Base-by-base conservation (phyloP, 2,888 invertebrate genomes). In the Diaphora mendica region DNA sequence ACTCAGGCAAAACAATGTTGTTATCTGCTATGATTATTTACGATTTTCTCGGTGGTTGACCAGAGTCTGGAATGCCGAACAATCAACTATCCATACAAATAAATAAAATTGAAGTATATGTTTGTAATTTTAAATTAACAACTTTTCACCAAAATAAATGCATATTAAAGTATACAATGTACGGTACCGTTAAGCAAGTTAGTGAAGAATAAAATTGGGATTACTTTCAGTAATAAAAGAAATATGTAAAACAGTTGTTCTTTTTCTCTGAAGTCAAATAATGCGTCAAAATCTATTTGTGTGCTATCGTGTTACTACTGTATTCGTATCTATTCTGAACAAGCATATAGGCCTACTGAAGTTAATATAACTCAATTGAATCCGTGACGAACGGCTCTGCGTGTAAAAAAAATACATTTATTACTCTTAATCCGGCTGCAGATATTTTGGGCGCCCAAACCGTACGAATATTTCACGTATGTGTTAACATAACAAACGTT, bases 321-420 rank as follows among this genome's bases (percentile, higher is more conserved):
- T 15, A 39, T 55, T 55, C 9, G n/a, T 13, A 39, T n/a, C 9
- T 30, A 73, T 82, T 76, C 62, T 72, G n/a, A 62, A 35, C 64
- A 48, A 44, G n/a, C 30, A 62, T 77, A 64, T 79, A 77, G 65
- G 72, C 64, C 30, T 26, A 72, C 39, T 68, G 71, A 71, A 71
- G 71, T 51, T 74, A 74, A 66, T 71, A 74, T 62, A 66, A 51
- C 71, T 64, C 20, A 15, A 48, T 73, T 75, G 77, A 68, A 74
- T 74, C 71, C 68, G 64, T 82, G 68, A 84, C 73, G 69, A 67
- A 73, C 68, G 65, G 39, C 39, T 42, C 20, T 39, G 62, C 68
- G 73, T 70, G 55, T 30, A 75, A 82, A 79, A n/a, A 78, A 0
- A 33, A 80, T 76, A 82, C 74, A 77, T 83, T 83, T 81, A 83